Evolutionary conservation across 2,113 vertebrate species (phyloP).

Genomic region (Jaculus jaculus): DNA sequence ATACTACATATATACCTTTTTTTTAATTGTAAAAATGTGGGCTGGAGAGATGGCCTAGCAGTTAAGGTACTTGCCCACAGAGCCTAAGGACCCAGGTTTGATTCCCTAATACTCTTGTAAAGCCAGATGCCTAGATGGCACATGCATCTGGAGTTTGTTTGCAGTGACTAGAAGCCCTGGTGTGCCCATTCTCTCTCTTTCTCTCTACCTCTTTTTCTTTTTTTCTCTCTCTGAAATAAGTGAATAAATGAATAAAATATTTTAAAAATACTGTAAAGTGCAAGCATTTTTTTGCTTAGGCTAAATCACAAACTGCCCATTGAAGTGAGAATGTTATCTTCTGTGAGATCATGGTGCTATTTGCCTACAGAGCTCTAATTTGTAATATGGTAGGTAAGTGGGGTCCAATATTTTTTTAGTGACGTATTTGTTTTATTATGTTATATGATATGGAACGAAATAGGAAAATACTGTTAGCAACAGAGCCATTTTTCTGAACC

Average conservation of each 20-base stretch:
- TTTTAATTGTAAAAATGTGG: too few relatives aligned
- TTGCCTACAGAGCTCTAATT: constrained; percentile 52
- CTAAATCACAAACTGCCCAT: constrained; percentile 48
- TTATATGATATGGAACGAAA: constrained; percentile 52
- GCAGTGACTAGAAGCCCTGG: too few relatives aligned
- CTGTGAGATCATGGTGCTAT: constrained; percentile 21
- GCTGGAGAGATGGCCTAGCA: too few relatives aligned
- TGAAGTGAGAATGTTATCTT: constrained; percentile 55
- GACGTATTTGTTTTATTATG: constrained; percentile 59
- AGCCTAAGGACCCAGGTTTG: too few relatives aligned
- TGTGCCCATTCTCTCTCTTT: too few relatives aligned
- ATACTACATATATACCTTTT: too few relatives aligned
- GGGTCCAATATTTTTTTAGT: constrained; percentile 56
- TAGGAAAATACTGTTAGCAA: constrained; percentile 56
- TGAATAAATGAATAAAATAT: background rate
- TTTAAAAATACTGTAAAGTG: constrained; percentile 9
- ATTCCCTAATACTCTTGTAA: too few relatives aligned
- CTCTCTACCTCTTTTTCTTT: too few relatives aligned
- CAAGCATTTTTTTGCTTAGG: constrained; percentile 28
- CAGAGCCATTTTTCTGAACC: constrained; percentile 56
- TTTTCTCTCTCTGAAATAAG: too few relatives aligned
- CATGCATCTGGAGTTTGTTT: too few relatives aligned
- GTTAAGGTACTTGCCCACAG: too few relatives aligned
- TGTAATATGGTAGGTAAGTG: constrained; percentile 21
- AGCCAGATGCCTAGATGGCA: too few relatives aligned